Evolutionary conservation across 2,888 invertebrate species (phyloP).

Genomic region (Apoderus coryli): DNA sequence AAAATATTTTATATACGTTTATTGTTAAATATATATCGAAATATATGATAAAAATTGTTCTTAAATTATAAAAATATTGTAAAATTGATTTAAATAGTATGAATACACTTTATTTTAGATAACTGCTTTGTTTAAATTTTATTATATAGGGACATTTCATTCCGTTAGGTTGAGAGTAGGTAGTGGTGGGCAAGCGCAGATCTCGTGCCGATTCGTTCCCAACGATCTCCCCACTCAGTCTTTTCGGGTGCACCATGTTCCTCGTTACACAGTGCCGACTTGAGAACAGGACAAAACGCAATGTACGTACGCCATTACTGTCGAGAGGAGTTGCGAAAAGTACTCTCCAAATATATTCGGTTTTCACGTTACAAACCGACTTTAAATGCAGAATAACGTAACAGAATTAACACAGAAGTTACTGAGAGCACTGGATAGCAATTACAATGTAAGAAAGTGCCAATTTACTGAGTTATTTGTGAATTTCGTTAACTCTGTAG

Average conservation of each 20-base stretch:
- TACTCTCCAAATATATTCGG: constrained; percentile 33
- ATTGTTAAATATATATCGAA: no score
- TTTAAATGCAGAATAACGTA: constrained; percentile 71
- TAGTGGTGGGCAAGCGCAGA: constrained; percentile 27
- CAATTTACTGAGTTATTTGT: constrained; percentile 22
- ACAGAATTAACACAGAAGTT: constrained; percentile 90
- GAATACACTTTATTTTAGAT: no score
- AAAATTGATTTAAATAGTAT: no score
- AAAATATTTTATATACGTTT: no score
- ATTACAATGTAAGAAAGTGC: constrained; percentile 86
- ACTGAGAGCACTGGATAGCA: constrained; percentile 91
- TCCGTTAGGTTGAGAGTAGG: no score
- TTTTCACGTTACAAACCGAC: constrained; percentile 34
- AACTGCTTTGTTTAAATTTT: no score
- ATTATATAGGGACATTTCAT: no score
- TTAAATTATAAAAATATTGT: no score
- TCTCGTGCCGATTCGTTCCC: constrained; percentile 26
- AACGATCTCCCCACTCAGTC: constrained; percentile 35
- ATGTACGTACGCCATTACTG: constrained; percentile 37
- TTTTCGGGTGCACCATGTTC: constrained; percentile 35
- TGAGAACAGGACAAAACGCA: constrained; percentile 34
- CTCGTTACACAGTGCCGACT: constrained; percentile 34
- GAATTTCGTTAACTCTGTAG: constrained; percentile 21
- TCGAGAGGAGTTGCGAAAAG: constrained; percentile 33
- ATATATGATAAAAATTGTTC: no score